phyloP scores from a whole-genome alignment of 2,113 vertebrate species.

The Psittacus erithacus region DNA sequence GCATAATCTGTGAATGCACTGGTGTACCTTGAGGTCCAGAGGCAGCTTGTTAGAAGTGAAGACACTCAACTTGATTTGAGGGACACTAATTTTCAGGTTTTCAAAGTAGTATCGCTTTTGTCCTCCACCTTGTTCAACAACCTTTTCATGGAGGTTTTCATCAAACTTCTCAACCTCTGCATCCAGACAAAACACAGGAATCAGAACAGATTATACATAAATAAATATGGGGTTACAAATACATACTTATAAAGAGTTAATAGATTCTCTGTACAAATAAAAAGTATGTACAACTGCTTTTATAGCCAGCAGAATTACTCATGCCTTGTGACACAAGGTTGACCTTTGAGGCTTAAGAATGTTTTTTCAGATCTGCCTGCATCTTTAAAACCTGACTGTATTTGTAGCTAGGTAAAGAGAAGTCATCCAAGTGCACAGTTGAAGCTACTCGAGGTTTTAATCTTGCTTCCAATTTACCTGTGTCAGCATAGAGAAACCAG shows the following conservation, averaged over 20 bases:
- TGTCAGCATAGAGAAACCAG: neutral
- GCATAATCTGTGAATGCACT: neutral
- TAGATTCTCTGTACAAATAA: neutral
- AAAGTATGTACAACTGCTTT: neutral
- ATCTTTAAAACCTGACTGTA: neutral
- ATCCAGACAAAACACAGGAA: constrained; percentile 27
- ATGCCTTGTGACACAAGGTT: neutral
- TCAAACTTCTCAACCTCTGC: constrained; percentile 93
- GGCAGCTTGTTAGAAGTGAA: constrained; percentile 96
- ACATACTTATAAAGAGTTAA: neutral
- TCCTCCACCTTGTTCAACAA: constrained; percentile 76
- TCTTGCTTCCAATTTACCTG: neutral
- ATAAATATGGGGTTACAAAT: neutral
- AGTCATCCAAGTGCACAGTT: neutral
- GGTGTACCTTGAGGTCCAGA: constrained; percentile 90
- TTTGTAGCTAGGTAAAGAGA: neutral
- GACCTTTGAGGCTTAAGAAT: neutral
- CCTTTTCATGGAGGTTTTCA: constrained; percentile 90
- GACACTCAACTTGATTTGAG: constrained; percentile 94
- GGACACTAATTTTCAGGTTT: constrained; percentile 96
- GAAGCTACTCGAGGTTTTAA: neutral
- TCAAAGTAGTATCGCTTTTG: constrained; percentile 94
- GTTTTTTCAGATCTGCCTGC: neutral
- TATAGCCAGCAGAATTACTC: constrained; percentile 9
- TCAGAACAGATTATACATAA: neutral